Conservation (phyloP, 2,797 vertebrate species). For the Malurus splendens region DNA sequence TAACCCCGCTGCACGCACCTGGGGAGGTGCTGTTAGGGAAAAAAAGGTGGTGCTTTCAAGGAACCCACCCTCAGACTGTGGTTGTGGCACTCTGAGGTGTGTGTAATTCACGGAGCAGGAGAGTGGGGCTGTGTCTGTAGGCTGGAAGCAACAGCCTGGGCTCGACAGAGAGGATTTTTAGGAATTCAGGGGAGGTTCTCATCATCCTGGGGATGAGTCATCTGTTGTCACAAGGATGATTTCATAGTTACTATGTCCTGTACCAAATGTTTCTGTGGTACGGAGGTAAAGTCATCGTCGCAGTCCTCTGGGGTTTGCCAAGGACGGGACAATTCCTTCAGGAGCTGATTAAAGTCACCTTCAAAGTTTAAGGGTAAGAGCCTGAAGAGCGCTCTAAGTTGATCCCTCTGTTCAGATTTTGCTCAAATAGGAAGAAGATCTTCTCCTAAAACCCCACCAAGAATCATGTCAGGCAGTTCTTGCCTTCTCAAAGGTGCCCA, state of each 20-base stretch:
- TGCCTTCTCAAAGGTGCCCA: neutral
- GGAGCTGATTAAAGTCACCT: neutral
- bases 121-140: slow-evolving; percentile 10
- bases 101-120: slow-evolving; percentile 30
- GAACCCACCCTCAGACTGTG: slow-evolving; percentile 17
- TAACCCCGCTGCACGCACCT: neutral
- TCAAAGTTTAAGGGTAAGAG: neutral
- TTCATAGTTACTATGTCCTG: neutral
- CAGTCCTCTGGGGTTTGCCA: neutral
- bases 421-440: neutral
- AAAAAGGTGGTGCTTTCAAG: neutral
- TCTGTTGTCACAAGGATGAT: neutral
- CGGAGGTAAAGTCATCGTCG: neutral
- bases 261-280: neutral
- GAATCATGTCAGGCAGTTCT: neutral
- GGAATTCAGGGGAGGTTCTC: neutral
- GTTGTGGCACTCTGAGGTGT: neutral
- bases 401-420: neutral
- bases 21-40: slow-evolving; percentile 12
- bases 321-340: neutral
- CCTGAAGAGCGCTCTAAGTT: neutral
- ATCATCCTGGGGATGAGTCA: neutral
- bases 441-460: neutral
- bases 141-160: slow-evolving; percentile 26
- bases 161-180: neutral